Evolutionary conservation across 2,113 vertebrate genomes (phyloP), one percentile per base, ranked within the genome.

Genomic region (Macquaria australasica): DNA sequence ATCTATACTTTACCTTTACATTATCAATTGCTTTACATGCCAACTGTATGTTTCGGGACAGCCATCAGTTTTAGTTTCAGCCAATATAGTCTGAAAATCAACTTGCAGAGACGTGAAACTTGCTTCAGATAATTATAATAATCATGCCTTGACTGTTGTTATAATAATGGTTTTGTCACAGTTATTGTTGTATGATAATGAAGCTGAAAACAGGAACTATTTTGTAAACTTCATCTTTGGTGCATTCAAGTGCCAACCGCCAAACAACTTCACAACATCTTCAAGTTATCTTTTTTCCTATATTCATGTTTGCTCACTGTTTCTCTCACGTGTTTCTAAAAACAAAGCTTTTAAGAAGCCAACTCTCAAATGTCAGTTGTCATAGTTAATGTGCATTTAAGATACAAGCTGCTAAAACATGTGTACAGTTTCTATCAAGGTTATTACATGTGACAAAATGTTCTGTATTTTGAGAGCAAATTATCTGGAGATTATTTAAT

Each of bases 101-200:
- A 31, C 28, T 31, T 34, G 34, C 34, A 34, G 3, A 34, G 34
- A 34, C 34, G 4, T 34, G 34, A 34, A 34, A 45, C 62, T 9
- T 34, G 59, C 20, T 48, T 45, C 51, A 20, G 6, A 53, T 83
- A n/a, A 70, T 76, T 43, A 50, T 21, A 66, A 81, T 67, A 51
- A 75, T 69, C 18, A n/a, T 8, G 43, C 45, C 14, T 16, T 28
- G 41, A 12, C 25, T 59, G 28, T 31, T 31, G 28, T 31, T 31
- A 31, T 58, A 56, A 58, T 69, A 7, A 31, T 23, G 16, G n/a
- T 39, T 39, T 66, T 66, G 15, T 77, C 34, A 59, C 53, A 69
- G 62, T 43, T 23, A 10, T 34, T 69, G 39, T 62, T 0, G 8
- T 43, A 21, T 25, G 6, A 12, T 43, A 68, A 78, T 18, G 28